These are phyloP conservation scores for Drosophila pruinosa DNA, from an alignment of 1,140 invertebrate species.

Conservation along the genomic window DNA sequence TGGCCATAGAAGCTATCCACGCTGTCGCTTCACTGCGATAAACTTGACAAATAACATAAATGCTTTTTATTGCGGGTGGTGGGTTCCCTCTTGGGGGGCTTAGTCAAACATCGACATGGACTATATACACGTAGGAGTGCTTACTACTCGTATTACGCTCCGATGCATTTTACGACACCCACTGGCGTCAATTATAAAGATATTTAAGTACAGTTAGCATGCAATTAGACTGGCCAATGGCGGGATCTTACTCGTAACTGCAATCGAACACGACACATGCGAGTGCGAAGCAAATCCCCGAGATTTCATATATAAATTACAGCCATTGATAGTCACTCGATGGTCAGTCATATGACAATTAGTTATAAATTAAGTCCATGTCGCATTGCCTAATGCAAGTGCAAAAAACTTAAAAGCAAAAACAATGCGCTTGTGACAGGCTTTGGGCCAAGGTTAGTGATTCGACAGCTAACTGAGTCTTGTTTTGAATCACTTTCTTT, in stretches of 20 bases:
- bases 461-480: neutral
- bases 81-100: neutral
- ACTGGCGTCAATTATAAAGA: slow-evolving; percentile 80
- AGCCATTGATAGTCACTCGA: slow-evolving; percentile 41
- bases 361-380: slow-evolving; percentile 69
- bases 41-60: slow-evolving; percentile 81
- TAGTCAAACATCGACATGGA: slow-evolving; percentile 49
- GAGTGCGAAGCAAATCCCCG: slow-evolving; percentile 38
- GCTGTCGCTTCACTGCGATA: slow-evolving; percentile 42
- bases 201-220: slow-evolving; percentile 81
- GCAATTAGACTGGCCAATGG: slow-evolving; percentile 63
- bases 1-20: neutral
- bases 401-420: neutral
- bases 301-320: slow-evolving; percentile 69
- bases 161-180: slow-evolving; percentile 68
- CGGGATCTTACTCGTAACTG: slow-evolving; percentile 16
- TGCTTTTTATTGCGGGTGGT: slow-evolving; percentile 78
- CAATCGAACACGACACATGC: neutral
- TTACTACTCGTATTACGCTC: slow-evolving; percentile 72
- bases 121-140: neutral
- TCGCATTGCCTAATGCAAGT: slow-evolving; percentile 7
- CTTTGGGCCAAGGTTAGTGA: neutral
- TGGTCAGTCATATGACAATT: slow-evolving; percentile 75
- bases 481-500: neutral
- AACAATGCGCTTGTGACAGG: neutral